A percentile compares a stretch with the other conserved stretches of the same genome.
Conservation (phyloP, 2,888 invertebrate genomes). For the Incurvaria masculella region DNA sequence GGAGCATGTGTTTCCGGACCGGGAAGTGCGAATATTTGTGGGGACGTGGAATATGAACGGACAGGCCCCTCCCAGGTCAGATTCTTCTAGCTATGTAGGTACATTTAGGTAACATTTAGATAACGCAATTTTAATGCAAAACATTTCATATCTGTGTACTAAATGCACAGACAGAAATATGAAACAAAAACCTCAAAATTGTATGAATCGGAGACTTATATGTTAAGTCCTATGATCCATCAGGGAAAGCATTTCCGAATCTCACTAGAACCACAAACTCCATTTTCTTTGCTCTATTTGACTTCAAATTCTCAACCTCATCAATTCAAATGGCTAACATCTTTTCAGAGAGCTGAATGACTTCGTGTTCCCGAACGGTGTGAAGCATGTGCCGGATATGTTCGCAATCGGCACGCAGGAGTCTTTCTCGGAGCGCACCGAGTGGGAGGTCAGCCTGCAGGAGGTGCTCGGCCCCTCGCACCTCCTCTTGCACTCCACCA, state of each 20-base stretch:
- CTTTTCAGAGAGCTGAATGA: conserved; percentile 76
- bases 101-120: too few relatives aligned
- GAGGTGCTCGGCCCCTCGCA: conserved; percentile 93
- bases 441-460: conserved; percentile 89
- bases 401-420: conserved; percentile 94
- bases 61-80: conserved; percentile 80
- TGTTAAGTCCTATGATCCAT: too few relatives aligned
- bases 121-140: too few relatives aligned
- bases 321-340: background rate
- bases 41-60: conserved; percentile 99
- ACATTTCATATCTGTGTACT: too few relatives aligned
- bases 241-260: too few relatives aligned
- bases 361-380: conserved; percentile 81
- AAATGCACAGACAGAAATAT: too few relatives aligned
- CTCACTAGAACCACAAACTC: too few relatives aligned
- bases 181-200: too few relatives aligned
- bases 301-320: too few relatives aligned
- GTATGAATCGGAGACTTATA: too few relatives aligned
- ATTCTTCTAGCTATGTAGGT: conserved; percentile 4
- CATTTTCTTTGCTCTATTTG: too few relatives aligned
- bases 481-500: conserved; percentile 81
- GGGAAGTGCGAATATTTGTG: conserved; percentile 83
- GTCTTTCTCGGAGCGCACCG: conserved; percentile 79
- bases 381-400: conserved; percentile 86
- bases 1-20: conserved; percentile 79